Base-by-base conservation (phyloP, 1,140 invertebrate genomes). In the Drosophila ananassae region DNA sequence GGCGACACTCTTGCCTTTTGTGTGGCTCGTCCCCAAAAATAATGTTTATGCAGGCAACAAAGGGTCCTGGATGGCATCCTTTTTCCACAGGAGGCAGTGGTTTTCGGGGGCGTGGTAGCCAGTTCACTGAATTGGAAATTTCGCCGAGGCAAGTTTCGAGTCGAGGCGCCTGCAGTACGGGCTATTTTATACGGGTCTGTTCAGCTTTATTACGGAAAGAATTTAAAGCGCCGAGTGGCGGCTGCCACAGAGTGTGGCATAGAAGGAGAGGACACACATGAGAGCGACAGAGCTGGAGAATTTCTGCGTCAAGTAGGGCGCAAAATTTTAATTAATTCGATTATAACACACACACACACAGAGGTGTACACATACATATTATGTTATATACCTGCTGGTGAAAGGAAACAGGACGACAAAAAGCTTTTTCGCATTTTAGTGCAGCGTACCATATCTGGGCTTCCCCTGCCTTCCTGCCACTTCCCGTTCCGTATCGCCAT, bases 101-200 rank as follows among this genome's bases (percentile, higher is more conserved):
- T 2, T n/a, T 7, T 2, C 6, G 41, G 34, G 32, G 73, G 61
- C 71, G 53, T 55, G 46, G 53, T 47, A 52, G 83, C 89, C 83
- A 76, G 83, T 89, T 89, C 83, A 89, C 72, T 89, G 84, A 89
- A 83, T 89, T 89, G 83, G 83, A 89, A 89, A 89, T 79, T 89
- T 79, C 61, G 68, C 76, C 89, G 73, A 89, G 79, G 60, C 77
- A 75, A 72, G 52, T 75, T 68, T 47, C 25, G 58, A 34, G 17
- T 17, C 17, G 17, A 17, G 17, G 17, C 17, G 60, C 47, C 28
- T 56, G 44, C 58, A 50, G 58, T 22, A 46, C 28, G 58, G 32
- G 8, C 5, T 28, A 28, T 53, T 68, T 76, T 73, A 50, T 52
- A n/a, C 54, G 57, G 63, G 67, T 60, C 32, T 77, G 44, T 63